phyloP scores from a whole-genome alignment of 2,113 vertebrate species.

The Dolichallabes microphthalmus region DNA sequence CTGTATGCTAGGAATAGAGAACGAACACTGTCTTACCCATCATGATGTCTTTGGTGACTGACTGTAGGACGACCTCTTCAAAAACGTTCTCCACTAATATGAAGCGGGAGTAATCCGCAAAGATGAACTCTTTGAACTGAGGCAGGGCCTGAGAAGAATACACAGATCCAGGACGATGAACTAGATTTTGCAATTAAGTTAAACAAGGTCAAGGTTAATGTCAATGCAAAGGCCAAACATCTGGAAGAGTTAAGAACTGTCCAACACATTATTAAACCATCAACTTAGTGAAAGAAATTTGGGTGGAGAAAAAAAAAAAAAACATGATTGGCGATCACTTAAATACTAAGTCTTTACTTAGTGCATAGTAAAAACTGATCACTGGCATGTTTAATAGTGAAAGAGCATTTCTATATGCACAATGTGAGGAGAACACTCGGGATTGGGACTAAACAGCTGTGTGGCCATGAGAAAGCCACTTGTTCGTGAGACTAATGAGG shows the following conservation, averaged over 20 bases:
- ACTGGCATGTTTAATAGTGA: no score
- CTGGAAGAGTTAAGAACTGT: not conserved
- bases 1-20: not conserved
- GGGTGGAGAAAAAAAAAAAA: no score
- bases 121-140: conserved; percentile 90
- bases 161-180: not conserved
- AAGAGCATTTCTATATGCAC: no score
- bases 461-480: no score
- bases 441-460: no score
- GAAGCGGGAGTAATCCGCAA: conserved; percentile 90
- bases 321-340: no score
- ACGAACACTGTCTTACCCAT: conserved; percentile 76
- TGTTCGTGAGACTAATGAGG: no score
- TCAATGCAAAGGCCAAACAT: not conserved
- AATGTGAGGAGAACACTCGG: no score
- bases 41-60: conserved; percentile 92
- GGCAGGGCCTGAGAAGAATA: conserved; percentile 78
- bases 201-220: not conserved
- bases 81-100: conserved; percentile 90
- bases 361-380: no score
- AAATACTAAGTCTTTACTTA: no score
- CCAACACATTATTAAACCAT: no score
- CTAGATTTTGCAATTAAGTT: not conserved
- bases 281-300: no score
- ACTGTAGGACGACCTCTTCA: conserved; percentile 92